phyloP scores from a whole-genome alignment of 2,888 invertebrate genomes.

The Noctua pronuba region DNA sequence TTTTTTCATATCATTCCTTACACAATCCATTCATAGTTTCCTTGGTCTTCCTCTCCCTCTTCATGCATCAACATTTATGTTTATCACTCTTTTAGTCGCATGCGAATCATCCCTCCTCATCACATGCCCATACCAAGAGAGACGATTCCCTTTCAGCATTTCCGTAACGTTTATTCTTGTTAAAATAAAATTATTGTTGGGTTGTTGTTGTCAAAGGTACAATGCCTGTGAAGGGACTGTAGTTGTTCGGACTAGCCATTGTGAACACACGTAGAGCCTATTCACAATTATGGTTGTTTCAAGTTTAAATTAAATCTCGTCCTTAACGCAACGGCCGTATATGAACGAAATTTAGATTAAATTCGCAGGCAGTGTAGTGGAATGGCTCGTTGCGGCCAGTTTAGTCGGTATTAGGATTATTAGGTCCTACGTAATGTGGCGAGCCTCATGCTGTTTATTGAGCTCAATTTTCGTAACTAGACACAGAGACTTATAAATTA shows the following conservation, averaged over 20 bases:
- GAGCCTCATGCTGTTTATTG: not conserved
- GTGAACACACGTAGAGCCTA: constrained; percentile 21
- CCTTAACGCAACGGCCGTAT: constrained; percentile 11
- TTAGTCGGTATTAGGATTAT: constrained; percentile 10
- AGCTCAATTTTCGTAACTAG: not conserved
- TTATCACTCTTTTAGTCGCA: not conserved
- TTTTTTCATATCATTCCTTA: not conserved
- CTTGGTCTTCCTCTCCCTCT: not conserved
- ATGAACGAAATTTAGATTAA: constrained; percentile 27
- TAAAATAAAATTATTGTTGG: not conserved
- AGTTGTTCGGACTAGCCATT: constrained; percentile 12
- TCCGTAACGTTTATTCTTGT: not conserved
- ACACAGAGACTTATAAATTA: not conserved
- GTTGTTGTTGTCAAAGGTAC: not conserved
- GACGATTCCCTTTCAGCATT: not conserved
- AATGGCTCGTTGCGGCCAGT: constrained; percentile 4
- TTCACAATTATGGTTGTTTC: constrained; percentile 12
- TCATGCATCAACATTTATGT: not conserved
- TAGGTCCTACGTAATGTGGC: not conserved
- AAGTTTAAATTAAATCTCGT: constrained; percentile 38
- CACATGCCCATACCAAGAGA: not conserved
- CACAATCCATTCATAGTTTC: not conserved
- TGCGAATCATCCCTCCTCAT: not conserved
- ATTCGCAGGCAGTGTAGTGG: not conserved
- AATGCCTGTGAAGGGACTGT: not conserved